Percentiles rank a stretch among this genome's conserved stretches.
Evolutionary conservation across 2,797 vertebrate species (phyloP).

Genomic region (Jordanella pulchra): DNA sequence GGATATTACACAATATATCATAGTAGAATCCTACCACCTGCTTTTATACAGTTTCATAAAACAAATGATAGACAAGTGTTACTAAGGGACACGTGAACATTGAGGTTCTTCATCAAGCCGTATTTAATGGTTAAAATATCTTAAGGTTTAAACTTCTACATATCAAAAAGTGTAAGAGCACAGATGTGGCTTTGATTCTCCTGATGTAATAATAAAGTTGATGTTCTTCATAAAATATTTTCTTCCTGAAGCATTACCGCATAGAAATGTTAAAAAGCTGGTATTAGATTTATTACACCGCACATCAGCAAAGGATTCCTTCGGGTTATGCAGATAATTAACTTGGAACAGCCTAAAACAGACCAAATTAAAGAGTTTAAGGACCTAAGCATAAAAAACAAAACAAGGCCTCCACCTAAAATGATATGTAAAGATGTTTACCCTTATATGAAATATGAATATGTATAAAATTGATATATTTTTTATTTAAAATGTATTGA

Average conservation of each 20-base stretch:
- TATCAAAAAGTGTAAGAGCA: neutral
- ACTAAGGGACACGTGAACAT: neutral
- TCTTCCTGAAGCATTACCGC: neutral
- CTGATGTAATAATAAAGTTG: constrained; percentile 11
- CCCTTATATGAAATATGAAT: constrained; percentile 2
- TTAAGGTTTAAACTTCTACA: neutral
- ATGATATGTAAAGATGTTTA: neutral
- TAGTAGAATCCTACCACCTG: too few relatives aligned
- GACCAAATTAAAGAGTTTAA: constrained; percentile 5
- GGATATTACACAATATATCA: too few relatives aligned
- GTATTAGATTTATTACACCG: neutral
- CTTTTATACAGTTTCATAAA: too few relatives aligned
- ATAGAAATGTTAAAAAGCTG: neutral
- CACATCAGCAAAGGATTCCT: neutral
- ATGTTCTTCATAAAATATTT: neutral
- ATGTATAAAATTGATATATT: neutral
- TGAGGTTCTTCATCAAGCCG: neutral
- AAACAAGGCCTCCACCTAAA: neutral
- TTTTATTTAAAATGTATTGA: neutral
- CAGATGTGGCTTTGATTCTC: neutral
- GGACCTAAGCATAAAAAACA: neutral
- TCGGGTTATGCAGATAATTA: neutral
- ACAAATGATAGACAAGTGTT: too few relatives aligned
- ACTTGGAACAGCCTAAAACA: neutral
- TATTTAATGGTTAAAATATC: neutral